A percentile compares a stretch with the other conserved stretches of the same genome.
phyloP scores from a whole-genome alignment of 30 jellyfish, hydroid and myxozoan genomes.

The Cassiopea xamachana region DNA sequence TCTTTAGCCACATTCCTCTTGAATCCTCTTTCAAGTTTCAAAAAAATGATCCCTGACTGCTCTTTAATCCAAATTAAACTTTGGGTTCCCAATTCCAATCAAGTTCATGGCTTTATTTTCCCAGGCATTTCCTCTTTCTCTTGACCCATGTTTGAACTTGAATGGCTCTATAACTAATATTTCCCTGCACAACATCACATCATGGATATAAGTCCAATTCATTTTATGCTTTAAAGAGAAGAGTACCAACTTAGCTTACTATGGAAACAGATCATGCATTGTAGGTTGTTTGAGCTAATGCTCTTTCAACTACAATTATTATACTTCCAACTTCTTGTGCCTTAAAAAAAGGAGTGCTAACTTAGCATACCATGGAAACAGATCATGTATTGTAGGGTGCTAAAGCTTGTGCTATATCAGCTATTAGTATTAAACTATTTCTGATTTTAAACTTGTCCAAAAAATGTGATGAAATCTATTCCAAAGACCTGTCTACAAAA shows the following conservation, averaged over 20 bases:
- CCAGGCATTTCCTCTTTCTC: constrained; percentile 19
- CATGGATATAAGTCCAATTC: constrained; percentile 3
- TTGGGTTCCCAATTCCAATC: background rate
- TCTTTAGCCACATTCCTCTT: too few species aligned
- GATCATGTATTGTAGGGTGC: too few species aligned
- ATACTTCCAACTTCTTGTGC: background rate
- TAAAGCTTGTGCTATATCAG: too few species aligned
- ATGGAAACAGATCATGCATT: background rate
- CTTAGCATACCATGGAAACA: too few species aligned
- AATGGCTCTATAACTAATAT: constrained; percentile 18
- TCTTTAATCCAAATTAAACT: background rate
- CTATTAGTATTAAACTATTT: too few species aligned
- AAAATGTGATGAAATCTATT: background rate
- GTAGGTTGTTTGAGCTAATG: background rate
- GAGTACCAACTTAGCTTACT: background rate
- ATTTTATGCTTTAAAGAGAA: background rate
- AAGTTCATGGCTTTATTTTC: constrained; percentile 1
- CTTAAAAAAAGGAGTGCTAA: too few species aligned
- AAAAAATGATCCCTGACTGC: background rate
- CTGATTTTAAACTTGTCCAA: background rate
- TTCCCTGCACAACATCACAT: constrained; percentile 22
- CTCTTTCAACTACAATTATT: background rate
- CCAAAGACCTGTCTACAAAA: background rate
- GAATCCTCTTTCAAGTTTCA: background rate
- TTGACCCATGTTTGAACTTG: constrained; percentile 11